Conservation (phyloP, 2,113 vertebrate genomes). For the Centropus unirufus region DNA sequence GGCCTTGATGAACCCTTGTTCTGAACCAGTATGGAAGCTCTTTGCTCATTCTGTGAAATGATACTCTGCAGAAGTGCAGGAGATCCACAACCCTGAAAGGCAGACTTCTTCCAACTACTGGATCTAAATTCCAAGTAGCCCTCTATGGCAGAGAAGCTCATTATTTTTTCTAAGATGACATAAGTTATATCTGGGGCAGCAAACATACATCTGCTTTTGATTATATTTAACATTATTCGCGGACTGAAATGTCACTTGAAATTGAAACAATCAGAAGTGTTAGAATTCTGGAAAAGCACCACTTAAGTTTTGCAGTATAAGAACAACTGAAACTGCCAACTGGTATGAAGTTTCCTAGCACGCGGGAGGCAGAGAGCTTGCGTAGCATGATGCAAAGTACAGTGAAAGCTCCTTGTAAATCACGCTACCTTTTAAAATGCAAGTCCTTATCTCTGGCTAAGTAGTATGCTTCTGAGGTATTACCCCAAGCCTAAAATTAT, state of each 20-base stretch:
- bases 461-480: background rate
- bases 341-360: background rate
- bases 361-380: background rate
- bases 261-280: slow-evolving; percentile 9
- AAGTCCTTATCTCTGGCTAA: background rate
- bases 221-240: slow-evolving; percentile 17
- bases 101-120: background rate
- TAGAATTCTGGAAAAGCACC: slow-evolving; percentile 17
- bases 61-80: background rate
- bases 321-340: background rate
- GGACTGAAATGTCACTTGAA: slow-evolving; percentile 19
- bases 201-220: background rate
- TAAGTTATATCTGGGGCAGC: background rate
- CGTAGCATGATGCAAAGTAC: background rate
- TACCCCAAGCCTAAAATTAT: background rate
- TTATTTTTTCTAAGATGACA: background rate
- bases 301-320: background rate
- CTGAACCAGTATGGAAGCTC: background rate
- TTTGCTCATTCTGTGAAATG: background rate
- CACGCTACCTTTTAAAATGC: slow-evolving; percentile 12
- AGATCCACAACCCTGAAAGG: background rate
- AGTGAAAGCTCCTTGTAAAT: slow-evolving; percentile 27
- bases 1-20: background rate
- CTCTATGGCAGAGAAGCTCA: background rate
- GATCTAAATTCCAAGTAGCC: background rate